A percentile compares a stretch with the other conserved stretches of the same genome.
Evolutionary conservation across 2,113 vertebrate species (phyloP).

Genomic region (Leiothrix lutea): DNA sequence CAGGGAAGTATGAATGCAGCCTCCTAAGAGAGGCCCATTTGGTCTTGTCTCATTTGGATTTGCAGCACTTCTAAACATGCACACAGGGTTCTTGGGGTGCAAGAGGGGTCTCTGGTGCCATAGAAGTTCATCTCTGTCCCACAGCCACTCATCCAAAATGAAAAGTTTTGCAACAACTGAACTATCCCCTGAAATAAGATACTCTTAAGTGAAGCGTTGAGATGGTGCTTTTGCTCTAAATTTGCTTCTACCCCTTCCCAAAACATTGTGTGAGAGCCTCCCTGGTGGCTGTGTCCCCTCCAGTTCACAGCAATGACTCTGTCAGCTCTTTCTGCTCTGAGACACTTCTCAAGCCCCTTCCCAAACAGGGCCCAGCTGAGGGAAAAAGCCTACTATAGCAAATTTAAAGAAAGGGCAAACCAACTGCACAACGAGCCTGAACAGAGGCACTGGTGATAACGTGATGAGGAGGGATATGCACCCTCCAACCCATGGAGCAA

Average conservation of each 20-base stretch:
- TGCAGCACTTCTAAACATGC: not conserved
- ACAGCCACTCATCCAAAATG: not conserved
- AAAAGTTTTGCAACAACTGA: not conserved
- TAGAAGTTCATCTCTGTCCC: not conserved
- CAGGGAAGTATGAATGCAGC: too few relatives aligned
- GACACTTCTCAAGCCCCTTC: not conserved
- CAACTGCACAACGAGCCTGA: not conserved
- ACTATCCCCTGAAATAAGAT: not conserved
- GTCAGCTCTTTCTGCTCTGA: not conserved
- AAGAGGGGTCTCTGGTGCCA: not conserved
- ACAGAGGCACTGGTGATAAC: fast-evolving
- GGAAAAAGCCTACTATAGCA: too few relatives aligned
- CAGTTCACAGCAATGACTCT: not conserved
- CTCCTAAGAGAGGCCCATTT: not conserved
- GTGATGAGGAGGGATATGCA: not conserved
- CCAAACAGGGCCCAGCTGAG: not conserved
- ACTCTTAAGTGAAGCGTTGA: fast-evolving
- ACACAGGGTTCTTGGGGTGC: not conserved
- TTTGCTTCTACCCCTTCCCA: not conserved
- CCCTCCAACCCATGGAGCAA: fast-evolving
- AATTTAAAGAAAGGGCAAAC: not conserved
- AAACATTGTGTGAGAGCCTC: fast-evolving
- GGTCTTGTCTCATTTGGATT: not conserved
- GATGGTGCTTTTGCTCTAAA: not conserved
- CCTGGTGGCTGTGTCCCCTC: not conserved